Evolutionary conservation across 2,888 invertebrate genomes (phyloP).

Genomic region (Herminia tarsipennalis): DNA sequence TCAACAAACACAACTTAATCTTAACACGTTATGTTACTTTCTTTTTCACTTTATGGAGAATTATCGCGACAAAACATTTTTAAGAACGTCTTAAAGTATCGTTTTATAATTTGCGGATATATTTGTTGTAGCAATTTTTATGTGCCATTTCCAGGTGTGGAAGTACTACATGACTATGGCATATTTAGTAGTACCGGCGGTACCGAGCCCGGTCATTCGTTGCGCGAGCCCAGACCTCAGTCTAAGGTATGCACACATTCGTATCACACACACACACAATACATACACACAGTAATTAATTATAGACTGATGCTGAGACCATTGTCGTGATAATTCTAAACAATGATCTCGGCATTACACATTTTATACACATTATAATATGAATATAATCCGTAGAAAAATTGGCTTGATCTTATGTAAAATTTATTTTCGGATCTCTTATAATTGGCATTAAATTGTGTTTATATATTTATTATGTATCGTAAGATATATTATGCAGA

Average conservation of each 20-base stretch:
- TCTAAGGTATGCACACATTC: constrained; percentile 87
- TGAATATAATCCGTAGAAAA: constrained; percentile 21
- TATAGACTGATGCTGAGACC: not conserved
- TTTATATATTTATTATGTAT: constrained; percentile 16
- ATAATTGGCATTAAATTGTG: constrained; percentile 37
- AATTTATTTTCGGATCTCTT: constrained; percentile 28
- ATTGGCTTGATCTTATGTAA: constrained; percentile 38
- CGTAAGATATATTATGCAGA: constrained; percentile 31
- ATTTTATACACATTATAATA: not conserved
- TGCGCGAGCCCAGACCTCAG: constrained; percentile 97
- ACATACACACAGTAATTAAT: not conserved
- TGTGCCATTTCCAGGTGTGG: constrained; percentile 92
- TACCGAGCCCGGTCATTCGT: constrained; percentile 93
- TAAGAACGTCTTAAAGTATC: too few species aligned
- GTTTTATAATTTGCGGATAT: too few species aligned
- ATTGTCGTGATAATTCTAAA: not conserved
- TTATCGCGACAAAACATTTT: too few species aligned
- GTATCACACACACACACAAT: constrained; percentile 2
- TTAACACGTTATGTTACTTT: too few species aligned
- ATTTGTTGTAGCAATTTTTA: too few species aligned
- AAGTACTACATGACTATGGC: constrained; percentile 98
- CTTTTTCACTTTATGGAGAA: too few species aligned
- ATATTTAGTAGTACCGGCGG: constrained; percentile 97
- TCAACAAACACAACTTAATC: too few species aligned
- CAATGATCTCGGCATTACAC: not conserved